phyloP scores from a whole-genome alignment of 2,888 invertebrate genomes.

The Ephialtes manifestator region DNA sequence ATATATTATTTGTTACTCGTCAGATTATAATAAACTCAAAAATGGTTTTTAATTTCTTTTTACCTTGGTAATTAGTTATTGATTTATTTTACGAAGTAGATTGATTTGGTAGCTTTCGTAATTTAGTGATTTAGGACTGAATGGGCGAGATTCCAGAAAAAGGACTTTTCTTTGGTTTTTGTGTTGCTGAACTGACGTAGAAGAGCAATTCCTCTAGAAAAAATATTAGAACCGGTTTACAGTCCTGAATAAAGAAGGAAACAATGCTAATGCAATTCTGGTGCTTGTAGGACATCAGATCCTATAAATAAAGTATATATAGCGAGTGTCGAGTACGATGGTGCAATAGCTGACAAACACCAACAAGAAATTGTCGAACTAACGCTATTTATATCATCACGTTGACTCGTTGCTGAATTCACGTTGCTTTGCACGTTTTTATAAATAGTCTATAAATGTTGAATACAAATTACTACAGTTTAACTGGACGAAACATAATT shows the following conservation, averaged over 20 bases:
- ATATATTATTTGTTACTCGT: too few species aligned
- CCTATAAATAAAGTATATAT: conserved; percentile 20
- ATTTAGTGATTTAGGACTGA: background rate
- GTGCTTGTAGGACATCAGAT: conserved; percentile 9
- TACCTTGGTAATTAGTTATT: too few species aligned
- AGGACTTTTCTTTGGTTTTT: background rate
- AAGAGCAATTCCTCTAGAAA: background rate
- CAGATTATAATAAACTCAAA: too few species aligned
- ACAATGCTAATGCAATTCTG: conserved; percentile 17
- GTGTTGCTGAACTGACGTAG: conserved; percentile 2
- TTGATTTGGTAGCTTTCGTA: background rate
- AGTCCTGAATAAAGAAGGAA: conserved; percentile 26
- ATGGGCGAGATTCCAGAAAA: background rate
- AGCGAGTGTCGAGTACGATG: conserved; percentile 28
- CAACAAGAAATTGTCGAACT: conserved; percentile 13
- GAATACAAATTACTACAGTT: background rate
- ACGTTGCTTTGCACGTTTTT: background rate
- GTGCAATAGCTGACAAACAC: background rate
- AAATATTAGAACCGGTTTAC: conserved; percentile 52
- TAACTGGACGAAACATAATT: background rate
- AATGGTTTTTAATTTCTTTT: too few species aligned
- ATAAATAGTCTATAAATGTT: background rate
- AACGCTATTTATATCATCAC: background rate
- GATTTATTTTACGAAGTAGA: too few species aligned
- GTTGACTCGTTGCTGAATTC: background rate